Evolutionary conservation across 1,140 invertebrate species (phyloP).

Genomic region (Maconellicoccus hirsutus): DNA sequence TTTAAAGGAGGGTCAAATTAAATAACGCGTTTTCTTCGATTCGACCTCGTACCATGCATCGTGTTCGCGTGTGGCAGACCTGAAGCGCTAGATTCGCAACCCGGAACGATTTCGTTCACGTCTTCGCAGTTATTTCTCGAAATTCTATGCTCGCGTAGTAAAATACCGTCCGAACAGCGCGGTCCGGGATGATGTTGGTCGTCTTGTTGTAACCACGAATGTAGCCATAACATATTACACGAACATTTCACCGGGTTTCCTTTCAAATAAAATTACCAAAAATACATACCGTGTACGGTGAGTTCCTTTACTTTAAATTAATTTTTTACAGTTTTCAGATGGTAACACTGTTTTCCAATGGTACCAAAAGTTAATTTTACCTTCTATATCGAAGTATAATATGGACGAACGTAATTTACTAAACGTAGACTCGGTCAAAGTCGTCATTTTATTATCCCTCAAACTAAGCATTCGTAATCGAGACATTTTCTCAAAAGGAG

Average conservation of each 20-base stretch:
- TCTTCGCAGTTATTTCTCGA: slow-evolving; percentile 50
- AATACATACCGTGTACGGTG: neutral
- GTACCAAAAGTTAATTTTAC: slow-evolving; percentile 42
- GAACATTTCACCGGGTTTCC: slow-evolving; percentile 71
- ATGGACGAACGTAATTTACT: slow-evolving; percentile 63
- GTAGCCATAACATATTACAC: slow-evolving; percentile 65
- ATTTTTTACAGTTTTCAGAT: neutral
- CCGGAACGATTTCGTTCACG: slow-evolving; percentile 36
- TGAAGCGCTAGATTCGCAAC: slow-evolving; percentile 45
- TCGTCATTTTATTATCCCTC: slow-evolving; percentile 61
- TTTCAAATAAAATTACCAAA: slow-evolving; percentile 31
- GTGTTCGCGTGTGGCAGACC: neutral
- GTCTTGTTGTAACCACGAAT: slow-evolving; percentile 63
- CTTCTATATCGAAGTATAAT: slow-evolving; percentile 70
- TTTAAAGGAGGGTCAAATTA: neutral
- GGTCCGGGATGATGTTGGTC: slow-evolving; percentile 47
- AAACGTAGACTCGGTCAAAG: slow-evolving; percentile 60
- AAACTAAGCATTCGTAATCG: slow-evolving; percentile 64
- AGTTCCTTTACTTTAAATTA: neutral
- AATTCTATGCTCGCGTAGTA: slow-evolving; percentile 55
- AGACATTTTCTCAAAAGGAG: slow-evolving; percentile 68
- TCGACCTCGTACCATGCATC: neutral
- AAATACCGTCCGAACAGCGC: slow-evolving; percentile 58
- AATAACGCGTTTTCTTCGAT: neutral
- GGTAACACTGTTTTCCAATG: no score